These are phyloP conservation scores for Tiaroga cobitis DNA, from an alignment of 2,797 vertebrate genomes.

Conservation along the genomic window DNA sequence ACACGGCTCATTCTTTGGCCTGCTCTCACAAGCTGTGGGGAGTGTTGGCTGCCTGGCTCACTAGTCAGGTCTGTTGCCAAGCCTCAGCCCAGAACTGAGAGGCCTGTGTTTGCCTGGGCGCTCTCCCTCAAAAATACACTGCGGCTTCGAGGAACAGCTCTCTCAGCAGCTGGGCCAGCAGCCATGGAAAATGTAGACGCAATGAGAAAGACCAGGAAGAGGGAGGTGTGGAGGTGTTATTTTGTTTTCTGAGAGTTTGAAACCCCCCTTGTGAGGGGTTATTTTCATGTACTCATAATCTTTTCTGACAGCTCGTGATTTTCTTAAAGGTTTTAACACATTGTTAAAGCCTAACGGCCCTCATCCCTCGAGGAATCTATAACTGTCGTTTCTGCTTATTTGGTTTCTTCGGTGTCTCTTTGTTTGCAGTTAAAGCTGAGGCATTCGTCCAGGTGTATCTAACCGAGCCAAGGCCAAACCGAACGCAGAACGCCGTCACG, in stretches of 20 bases:
- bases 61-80: constrained; percentile 78
- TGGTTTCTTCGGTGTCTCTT: background rate
- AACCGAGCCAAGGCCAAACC: background rate
- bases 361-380: background rate
- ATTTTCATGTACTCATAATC: constrained; percentile 76
- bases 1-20: constrained; percentile 54
- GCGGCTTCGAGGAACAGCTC: constrained; percentile 81
- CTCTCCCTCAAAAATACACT: constrained; percentile 82
- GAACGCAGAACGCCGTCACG: background rate
- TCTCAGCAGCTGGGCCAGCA: constrained; percentile 82
- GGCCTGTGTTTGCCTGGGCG: constrained; percentile 72
- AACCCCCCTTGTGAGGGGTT: constrained; percentile 32
- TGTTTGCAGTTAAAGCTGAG: constrained; percentile 1
- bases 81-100: constrained; percentile 74
- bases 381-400: background rate
- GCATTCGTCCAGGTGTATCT: constrained; percentile 4
- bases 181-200: constrained; percentile 81
- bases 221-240: constrained; percentile 44
- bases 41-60: constrained; percentile 70
- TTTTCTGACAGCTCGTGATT: constrained; percentile 71
- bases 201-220: constrained; percentile 68
- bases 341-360: constrained; percentile 52
- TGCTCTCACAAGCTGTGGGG: constrained; percentile 57
- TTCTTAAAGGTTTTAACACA: constrained; percentile 78
- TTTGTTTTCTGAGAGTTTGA: constrained; percentile 27